These are phyloP conservation scores for Nematopogon swammerdamellus DNA, from an alignment of 2,888 invertebrate species.

Conservation along the genomic window DNA sequence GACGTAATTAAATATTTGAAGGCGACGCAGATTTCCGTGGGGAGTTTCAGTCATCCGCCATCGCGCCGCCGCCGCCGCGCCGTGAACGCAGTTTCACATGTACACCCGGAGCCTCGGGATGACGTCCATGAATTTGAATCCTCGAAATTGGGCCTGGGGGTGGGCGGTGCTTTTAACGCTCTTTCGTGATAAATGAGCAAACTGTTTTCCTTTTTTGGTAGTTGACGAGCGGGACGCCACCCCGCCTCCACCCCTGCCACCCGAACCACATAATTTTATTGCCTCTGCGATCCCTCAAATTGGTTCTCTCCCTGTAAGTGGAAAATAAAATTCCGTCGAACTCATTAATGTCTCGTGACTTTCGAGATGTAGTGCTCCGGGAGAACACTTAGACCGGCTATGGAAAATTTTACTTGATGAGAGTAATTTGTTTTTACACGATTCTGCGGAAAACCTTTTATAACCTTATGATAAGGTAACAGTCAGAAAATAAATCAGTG, in stretches of 20 bases:
- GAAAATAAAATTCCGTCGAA: not conserved
- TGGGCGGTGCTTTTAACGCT: not conserved
- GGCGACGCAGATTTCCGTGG: slow-evolving; percentile 54
- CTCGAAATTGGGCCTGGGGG: not conserved
- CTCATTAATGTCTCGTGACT: not conserved
- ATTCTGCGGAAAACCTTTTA: no score
- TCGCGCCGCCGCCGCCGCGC: not conserved
- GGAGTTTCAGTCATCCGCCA: slow-evolving; percentile 17
- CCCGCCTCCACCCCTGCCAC: not conserved
- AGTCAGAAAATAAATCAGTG: no score
- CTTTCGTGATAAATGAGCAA: not conserved
- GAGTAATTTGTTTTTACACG: no score
- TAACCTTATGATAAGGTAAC: no score
- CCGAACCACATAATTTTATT: not conserved
- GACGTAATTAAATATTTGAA: slow-evolving; percentile 57
- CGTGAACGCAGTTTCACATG: no score
- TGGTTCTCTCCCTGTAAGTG: not conserved
- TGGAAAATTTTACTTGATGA: no score
- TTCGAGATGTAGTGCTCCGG: not conserved
- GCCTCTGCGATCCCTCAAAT: not conserved
- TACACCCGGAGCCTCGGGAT: no score
- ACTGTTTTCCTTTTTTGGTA: not conserved
- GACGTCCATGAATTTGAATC: not conserved
- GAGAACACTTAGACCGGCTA: not conserved
- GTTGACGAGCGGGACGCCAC: no score